A percentile compares a stretch with the other conserved stretches of the same genome.
phyloP scores from a whole-genome alignment of 2,888 invertebrate genomes.

The Dynastes hyllus region DNA sequence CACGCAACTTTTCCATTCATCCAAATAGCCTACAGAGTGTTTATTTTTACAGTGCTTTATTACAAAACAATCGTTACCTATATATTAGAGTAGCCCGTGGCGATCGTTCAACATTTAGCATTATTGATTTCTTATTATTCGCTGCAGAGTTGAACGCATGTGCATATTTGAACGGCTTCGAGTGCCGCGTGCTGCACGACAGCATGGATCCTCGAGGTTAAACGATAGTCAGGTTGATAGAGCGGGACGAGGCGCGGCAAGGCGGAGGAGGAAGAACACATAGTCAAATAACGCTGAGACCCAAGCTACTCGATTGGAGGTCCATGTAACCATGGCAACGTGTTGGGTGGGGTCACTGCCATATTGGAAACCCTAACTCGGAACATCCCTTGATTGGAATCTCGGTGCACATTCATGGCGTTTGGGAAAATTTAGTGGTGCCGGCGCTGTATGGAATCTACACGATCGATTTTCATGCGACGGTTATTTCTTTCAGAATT shows the following conservation, averaged over 20 bases:
- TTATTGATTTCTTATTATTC: conserved; percentile 59
- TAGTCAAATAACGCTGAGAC: conserved; percentile 61
- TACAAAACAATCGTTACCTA: conserved; percentile 5
- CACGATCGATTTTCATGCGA: conserved; percentile 37
- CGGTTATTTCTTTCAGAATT: conserved; percentile 32
- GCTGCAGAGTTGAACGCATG: conserved; percentile 61
- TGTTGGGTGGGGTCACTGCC: conserved; percentile 69
- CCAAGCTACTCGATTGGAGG: conserved; percentile 65
- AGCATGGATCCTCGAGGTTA: conserved; percentile 49
- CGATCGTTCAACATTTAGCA: conserved; percentile 50
- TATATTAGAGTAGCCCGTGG: neutral
- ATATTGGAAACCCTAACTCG: conserved; percentile 64
- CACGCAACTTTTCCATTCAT: neutral
- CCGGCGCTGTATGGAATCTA: conserved; percentile 19
- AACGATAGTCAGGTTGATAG: neutral
- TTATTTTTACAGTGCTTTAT: neutral
- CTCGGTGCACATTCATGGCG: conserved; percentile 50
- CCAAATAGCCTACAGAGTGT: neutral
- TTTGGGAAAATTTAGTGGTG: conserved; percentile 48
- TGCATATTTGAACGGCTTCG: conserved; percentile 56
- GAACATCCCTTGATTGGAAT: conserved; percentile 54
- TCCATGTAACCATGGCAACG: conserved; percentile 68
- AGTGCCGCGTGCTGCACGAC: conserved; percentile 48
- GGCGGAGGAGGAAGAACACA: conserved; percentile 56
- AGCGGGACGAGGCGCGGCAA: neutral